These are phyloP conservation scores for Miltochrista miniata DNA, from an alignment of 2,888 invertebrate species.

Conservation along the genomic window DNA sequence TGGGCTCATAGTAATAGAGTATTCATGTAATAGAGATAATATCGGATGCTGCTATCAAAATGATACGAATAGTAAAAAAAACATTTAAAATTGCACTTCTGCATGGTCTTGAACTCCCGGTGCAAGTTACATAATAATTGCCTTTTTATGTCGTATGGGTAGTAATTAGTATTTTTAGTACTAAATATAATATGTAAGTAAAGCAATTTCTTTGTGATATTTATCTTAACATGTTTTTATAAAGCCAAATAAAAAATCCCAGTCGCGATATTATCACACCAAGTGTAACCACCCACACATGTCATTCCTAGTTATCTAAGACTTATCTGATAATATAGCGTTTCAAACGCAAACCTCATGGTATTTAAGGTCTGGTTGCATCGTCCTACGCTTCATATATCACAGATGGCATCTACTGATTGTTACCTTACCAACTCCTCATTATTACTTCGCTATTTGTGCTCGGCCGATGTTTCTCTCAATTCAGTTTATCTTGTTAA, in stretches of 20 bases:
- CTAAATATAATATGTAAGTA: too few relatives aligned
- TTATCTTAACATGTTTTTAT: slow-evolving; percentile 17
- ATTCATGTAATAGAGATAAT: neutral
- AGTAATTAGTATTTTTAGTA: too few relatives aligned
- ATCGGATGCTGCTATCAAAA: neutral
- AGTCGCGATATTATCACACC: slow-evolving; percentile 23
- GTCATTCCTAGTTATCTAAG: slow-evolving; percentile 15
- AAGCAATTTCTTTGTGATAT: neutral
- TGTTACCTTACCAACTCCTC: slow-evolving; percentile 55
- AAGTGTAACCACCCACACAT: slow-evolving; percentile 26
- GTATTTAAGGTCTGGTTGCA: slow-evolving; percentile 21
- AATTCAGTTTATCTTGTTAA: slow-evolving; percentile 64
- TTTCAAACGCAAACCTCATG: slow-evolving; percentile 15
- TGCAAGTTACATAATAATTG: too few relatives aligned
- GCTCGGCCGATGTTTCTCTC: slow-evolving; percentile 52
- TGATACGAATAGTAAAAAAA: too few relatives aligned
- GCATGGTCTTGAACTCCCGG: too few relatives aligned
- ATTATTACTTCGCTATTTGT: slow-evolving; percentile 44
- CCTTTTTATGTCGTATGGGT: too few relatives aligned
- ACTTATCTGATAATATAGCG: slow-evolving; percentile 28
- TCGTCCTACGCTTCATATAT: slow-evolving; percentile 36
- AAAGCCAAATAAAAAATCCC: slow-evolving; percentile 18
- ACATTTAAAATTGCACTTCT: too few relatives aligned
- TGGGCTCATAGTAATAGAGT: too few relatives aligned
- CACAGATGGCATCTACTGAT: slow-evolving; percentile 47